These are phyloP conservation scores for Cricetomys ansorgei DNA, from an alignment of 2,113 vertebrate species.

Conservation along the genomic window DNA sequence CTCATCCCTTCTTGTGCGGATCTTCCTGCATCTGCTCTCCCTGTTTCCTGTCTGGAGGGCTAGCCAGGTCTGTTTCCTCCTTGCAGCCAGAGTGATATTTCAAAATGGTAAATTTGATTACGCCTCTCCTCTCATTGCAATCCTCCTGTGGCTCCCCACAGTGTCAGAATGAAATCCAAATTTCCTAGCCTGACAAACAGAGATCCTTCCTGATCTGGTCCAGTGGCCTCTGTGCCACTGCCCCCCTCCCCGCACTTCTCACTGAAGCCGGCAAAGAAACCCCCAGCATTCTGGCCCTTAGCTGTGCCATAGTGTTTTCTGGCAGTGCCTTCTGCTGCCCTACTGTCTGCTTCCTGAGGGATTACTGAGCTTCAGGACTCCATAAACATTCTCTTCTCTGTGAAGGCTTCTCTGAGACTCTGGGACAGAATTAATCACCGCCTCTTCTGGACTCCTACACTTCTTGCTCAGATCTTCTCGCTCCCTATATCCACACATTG, in stretches of 20 bases:
- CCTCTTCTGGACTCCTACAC: background rate
- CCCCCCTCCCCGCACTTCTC: accelerated
- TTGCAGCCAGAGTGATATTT: background rate
- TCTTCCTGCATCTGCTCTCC: background rate
- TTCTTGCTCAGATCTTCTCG: background rate
- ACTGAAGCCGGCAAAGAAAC: background rate
- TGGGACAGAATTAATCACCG: slow-evolving; percentile 36
- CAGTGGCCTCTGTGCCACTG: background rate
- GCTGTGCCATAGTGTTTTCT: background rate
- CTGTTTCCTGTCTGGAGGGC: background rate
- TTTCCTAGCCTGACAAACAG: background rate
- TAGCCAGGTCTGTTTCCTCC: background rate
- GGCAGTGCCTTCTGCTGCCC: background rate
- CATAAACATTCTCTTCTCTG: slow-evolving; percentile 37
- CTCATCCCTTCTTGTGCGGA: background rate
- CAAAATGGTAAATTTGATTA: background rate
- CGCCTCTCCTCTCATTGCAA: background rate
- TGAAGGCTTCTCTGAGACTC: slow-evolving; percentile 31
- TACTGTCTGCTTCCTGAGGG: background rate
- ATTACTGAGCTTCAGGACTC: background rate
- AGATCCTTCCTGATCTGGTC: background rate
- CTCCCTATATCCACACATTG: background rate
- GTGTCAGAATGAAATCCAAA: background rate
- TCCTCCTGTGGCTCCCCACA: background rate
- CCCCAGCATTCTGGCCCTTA: background rate